A percentile compares a stretch with the other conserved stretches of the same genome.
Evolutionary conservation across 2,888 invertebrate species (phyloP).

Genomic region (Pocota personata): DNA sequence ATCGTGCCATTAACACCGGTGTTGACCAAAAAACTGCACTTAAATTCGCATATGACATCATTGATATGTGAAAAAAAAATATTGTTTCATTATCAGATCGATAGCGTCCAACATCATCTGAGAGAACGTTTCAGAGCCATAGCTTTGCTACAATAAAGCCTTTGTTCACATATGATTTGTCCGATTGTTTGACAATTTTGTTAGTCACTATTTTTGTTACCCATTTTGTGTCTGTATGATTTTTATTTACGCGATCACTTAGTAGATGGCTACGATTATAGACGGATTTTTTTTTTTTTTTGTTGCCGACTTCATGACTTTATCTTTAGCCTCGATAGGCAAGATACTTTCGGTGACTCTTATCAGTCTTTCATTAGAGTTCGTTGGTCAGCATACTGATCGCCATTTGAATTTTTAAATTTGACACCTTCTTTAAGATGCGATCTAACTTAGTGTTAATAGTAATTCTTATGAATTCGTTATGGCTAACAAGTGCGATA

Average conservation of each 20-base stretch:
- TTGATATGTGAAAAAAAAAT: neutral
- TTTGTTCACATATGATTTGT: no score
- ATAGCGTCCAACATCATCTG: neutral
- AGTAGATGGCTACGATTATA: slow-evolving; percentile 24
- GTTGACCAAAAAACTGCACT: neutral
- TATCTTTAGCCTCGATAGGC: slow-evolving; percentile 16
- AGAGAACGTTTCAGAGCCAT: neutral
- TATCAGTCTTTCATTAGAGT: slow-evolving; percentile 16
- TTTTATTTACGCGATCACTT: slow-evolving; percentile 43
- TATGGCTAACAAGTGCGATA: neutral
- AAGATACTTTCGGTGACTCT: neutral
- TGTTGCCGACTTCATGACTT: slow-evolving; percentile 9
- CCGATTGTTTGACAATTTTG: neutral
- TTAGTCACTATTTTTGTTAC: neutral
- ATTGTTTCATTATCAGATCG: neutral
- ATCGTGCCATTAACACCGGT: slow-evolving; percentile 15
- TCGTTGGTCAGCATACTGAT: neutral
- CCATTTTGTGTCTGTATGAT: neutral
- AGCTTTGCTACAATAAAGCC: no score
- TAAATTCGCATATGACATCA: slow-evolving; percentile 11
- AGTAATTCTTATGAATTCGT: neutral
- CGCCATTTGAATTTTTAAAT: neutral
- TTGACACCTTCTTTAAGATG: neutral
- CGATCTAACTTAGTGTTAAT: neutral
- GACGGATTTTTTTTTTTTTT: slow-evolving; percentile 8